A percentile compares a stretch with the other conserved stretches of the same genome.
Evolutionary conservation across 2,888 invertebrate genomes (phyloP).

Genomic region (Sphaerophoria rueppellii): DNA sequence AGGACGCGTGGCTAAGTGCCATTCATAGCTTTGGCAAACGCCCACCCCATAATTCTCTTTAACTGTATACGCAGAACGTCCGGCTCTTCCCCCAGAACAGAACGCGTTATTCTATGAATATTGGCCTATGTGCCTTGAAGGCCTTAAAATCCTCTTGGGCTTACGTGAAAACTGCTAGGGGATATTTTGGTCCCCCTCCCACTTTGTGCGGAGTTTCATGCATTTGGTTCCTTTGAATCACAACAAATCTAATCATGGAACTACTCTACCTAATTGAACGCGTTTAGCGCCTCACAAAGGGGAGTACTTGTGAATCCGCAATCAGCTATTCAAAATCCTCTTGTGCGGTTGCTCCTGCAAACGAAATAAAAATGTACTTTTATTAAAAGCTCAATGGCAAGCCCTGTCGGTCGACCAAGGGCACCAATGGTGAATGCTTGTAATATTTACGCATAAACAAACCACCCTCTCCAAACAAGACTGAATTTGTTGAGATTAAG

Average conservation of each 20-base stretch:
- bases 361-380: constrained; percentile 63
- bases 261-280: constrained; percentile 72
- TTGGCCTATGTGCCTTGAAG: constrained; percentile 13
- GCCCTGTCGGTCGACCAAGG: neutral
- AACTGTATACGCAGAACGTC: neutral
- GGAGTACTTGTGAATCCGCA: constrained; percentile 43
- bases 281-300: constrained; percentile 63
- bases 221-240: constrained; percentile 61
- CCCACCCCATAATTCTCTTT: constrained; percentile 21
- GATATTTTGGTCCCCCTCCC: constrained; percentile 36
- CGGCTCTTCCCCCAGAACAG: constrained; percentile 5
- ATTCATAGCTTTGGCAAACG: constrained; percentile 50
- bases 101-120: constrained; percentile 48
- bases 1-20: constrained; percentile 73
- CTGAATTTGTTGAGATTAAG: constrained; percentile 40
- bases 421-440: constrained; percentile 17
- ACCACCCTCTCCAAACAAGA: constrained; percentile 21
- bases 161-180: constrained; percentile 16
- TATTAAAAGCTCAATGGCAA: constrained; percentile 18
- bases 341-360: constrained; percentile 39
- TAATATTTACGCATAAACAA: constrained; percentile 51
- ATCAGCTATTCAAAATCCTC: constrained; percentile 48
- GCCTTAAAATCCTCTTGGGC: neutral
- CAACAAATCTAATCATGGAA: constrained; percentile 70
- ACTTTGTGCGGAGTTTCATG: neutral